These are phyloP conservation scores for Sminthurides bifidus DNA, from an alignment of 1,140 invertebrate genomes.

Conservation along the genomic window DNA sequence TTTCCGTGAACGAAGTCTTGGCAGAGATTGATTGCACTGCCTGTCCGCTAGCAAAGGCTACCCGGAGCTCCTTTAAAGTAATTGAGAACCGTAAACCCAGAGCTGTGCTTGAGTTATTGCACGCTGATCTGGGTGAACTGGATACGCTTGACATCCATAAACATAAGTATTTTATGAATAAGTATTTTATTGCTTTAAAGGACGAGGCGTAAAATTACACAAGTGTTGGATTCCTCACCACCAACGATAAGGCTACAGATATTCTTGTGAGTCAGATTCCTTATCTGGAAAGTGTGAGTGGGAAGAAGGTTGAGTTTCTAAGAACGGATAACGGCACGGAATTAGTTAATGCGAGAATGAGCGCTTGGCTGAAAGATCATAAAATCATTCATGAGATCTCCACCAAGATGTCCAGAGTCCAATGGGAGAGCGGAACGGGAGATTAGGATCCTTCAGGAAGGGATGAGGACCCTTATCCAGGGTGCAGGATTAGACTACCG, in stretches of 20 bases:
- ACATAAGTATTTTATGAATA: background rate
- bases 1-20: background rate
- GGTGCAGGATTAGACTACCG: background rate
- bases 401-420: slow-evolving; percentile 39
- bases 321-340: slow-evolving; percentile 39
- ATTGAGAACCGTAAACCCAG: too few relatives aligned
- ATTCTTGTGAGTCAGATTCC: background rate
- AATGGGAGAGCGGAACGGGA: slow-evolving; percentile 41
- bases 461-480: background rate
- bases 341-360: slow-evolving; percentile 32
- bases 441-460: slow-evolving; percentile 30
- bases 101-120: background rate
- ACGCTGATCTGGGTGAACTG: background rate
- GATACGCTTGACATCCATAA: background rate
- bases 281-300: background rate
- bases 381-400: slow-evolving; percentile 29
- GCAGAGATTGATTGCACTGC: background rate
- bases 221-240: background rate
- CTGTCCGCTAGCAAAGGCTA: background rate
- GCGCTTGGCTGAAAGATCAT: slow-evolving; percentile 27
- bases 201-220: background rate
- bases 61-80: background rate
- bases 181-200: too few relatives aligned
- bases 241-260: background rate
- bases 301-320: slow-evolving; percentile 29